Conservation (phyloP, 2,888 invertebrate genomes). For the Harpalus rubripes region DNA sequence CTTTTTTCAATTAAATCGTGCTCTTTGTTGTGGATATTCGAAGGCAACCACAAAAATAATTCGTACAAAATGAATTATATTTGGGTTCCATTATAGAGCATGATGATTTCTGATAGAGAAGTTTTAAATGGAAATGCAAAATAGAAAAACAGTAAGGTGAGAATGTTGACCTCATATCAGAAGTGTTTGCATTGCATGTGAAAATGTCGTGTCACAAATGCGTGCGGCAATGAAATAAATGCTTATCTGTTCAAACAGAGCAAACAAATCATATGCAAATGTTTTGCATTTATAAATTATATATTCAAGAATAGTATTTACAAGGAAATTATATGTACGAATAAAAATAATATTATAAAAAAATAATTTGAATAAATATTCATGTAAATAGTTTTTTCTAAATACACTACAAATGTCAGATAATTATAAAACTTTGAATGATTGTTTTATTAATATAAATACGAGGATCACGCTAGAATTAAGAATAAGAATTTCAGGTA, state of each 20-base stretch:
- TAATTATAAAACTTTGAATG: no score
- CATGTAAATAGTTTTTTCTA: conserved; percentile 7
- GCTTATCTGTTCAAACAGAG: conserved; percentile 57
- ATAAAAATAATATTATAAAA: conserved; percentile 35
- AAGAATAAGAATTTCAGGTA: no score
- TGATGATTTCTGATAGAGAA: neutral
- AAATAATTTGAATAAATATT: conserved; percentile 42
- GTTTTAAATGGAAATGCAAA: conserved; percentile 5
- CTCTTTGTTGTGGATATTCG: neutral
- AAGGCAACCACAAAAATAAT: conserved; percentile 1
- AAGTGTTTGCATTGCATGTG: conserved; percentile 41
- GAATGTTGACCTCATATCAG: conserved; percentile 42
- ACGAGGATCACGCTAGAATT: no score
- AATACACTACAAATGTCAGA: no score
- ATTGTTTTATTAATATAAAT: no score
- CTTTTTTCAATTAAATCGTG: neutral
- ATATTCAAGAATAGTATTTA: conserved; percentile 48
- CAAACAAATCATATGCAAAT: conserved; percentile 57
- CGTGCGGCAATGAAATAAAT: conserved; percentile 52
- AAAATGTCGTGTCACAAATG: conserved; percentile 49
- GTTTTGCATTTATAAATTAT: conserved; percentile 57
- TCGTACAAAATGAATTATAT: conserved; percentile 3
- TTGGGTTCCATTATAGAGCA: neutral
- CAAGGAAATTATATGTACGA: conserved; percentile 43
- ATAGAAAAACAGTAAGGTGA: conserved; percentile 18